These are phyloP conservation scores for Hirudo medicinalis DNA, from an alignment of 1,140 invertebrate species.

Conservation along the genomic window DNA sequence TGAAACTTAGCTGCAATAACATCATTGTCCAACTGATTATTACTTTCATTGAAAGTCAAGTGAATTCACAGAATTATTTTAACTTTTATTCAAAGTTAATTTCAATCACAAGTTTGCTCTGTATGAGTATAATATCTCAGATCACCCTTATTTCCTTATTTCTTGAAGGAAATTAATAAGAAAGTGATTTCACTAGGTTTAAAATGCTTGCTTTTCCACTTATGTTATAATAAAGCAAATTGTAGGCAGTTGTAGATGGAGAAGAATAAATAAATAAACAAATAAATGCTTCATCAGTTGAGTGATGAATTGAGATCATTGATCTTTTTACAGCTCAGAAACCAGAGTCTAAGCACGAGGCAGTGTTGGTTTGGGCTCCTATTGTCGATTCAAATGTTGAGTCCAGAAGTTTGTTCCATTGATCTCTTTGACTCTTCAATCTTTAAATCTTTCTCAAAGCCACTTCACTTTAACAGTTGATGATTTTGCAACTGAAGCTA, in stretches of 20 bases:
- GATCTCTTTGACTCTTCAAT: conserved; percentile 18
- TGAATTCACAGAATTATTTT: no score
- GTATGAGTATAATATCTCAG: no score
- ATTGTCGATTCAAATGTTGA: conserved; percentile 69
- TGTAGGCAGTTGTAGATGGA: no score
- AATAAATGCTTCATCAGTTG: neutral
- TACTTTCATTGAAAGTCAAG: no score
- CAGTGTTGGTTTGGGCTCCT: conserved; percentile 86
- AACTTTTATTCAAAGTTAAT: no score
- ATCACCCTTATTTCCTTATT: no score
- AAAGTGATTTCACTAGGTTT: neutral
- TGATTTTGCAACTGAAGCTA: conserved; percentile 83
- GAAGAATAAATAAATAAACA: no score
- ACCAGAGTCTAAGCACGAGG: conserved; percentile 56
- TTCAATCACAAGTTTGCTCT: no score
- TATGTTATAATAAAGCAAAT: neutral
- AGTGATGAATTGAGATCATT: conserved; percentile 19
- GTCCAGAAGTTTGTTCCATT: conserved; percentile 31
- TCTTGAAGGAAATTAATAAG: neutral
- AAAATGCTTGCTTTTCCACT: neutral
- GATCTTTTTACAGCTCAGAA: conserved; percentile 37
- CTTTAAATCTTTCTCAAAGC: neutral
- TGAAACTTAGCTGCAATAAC: no score
- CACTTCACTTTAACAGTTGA: conserved; percentile 56
- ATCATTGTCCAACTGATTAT: no score